Percentiles rank a stretch among this genome's conserved stretches.
These are phyloP conservation scores for Spinus pinus DNA, from an alignment of 2,797 vertebrate species.

Conservation along the genomic window DNA sequence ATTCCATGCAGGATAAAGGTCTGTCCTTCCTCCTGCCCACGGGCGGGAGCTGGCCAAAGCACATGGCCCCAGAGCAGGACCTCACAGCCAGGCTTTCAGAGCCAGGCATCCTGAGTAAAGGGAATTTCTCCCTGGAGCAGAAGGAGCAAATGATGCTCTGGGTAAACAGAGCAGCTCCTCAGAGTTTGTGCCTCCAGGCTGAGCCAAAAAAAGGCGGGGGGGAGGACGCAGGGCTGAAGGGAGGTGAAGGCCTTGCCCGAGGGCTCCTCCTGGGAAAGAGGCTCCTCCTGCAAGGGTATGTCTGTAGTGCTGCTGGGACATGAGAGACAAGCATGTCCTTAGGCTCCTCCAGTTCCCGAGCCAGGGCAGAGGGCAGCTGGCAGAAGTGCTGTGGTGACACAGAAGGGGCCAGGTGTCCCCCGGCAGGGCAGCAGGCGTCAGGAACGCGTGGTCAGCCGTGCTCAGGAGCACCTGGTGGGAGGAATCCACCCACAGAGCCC, in stretches of 20 bases:
- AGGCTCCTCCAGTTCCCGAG: rapidly evolving
- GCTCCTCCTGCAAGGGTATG: rapidly evolving
- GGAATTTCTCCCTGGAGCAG: not conserved
- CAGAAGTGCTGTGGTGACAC: rapidly evolving
- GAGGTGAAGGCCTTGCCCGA: not conserved
- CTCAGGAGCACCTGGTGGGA: rapidly evolving
- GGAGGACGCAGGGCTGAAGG: not conserved
- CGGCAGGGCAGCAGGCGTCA: rapidly evolving
- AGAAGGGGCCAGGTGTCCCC: rapidly evolving
- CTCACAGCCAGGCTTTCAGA: not conserved
- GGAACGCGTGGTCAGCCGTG: rapidly evolving
- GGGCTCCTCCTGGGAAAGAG: rapidly evolving
- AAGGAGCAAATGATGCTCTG: not conserved
- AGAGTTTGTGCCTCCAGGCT: not conserved
- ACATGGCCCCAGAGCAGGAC: rapidly evolving
- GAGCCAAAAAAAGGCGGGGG: rapidly evolving
- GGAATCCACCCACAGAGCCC: not conserved
- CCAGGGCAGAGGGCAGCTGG: not conserved
- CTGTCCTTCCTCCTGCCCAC: not conserved
- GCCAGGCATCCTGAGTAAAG: not conserved
- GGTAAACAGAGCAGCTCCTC: not conserved
- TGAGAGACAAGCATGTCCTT: rapidly evolving
- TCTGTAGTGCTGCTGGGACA: rapidly evolving
- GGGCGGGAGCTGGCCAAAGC: not conserved
- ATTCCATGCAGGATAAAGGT: rapidly evolving